These are phyloP conservation scores for Drosophila eugracilis DNA, from an alignment of 1,140 invertebrate genomes.

Conservation along the genomic window DNA sequence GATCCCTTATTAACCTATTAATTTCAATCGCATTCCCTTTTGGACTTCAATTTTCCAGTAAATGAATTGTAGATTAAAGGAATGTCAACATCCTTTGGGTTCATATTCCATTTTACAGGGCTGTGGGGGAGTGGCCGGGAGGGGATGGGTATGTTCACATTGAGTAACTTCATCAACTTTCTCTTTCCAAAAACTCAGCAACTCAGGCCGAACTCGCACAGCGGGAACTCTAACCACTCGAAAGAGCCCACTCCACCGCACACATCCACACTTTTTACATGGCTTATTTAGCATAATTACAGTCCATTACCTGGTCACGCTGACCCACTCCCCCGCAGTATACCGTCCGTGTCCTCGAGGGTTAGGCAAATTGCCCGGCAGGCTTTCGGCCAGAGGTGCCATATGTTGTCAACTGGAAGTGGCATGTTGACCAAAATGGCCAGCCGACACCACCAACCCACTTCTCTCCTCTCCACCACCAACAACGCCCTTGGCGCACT, in stretches of 20 bases:
- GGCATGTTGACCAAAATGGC: conserved; percentile 57
- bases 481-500: conserved; percentile 8
- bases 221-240: conserved; percentile 33
- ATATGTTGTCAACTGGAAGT: conserved; percentile 77
- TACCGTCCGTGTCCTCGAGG: background rate
- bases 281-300: conserved; percentile 82
- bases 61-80: conserved; percentile 36
- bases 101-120: conserved; percentile 12
- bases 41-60: conserved; percentile 19
- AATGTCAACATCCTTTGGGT: conserved; percentile 30
- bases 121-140: background rate
- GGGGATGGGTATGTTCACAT: conserved; percentile 21
- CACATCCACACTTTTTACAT: conserved; percentile 62
- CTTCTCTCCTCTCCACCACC: too few species aligned
- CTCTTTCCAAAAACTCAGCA: conserved; percentile 40
- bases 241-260: conserved; percentile 25
- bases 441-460: conserved; percentile 20
- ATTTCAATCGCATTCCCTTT: conserved; percentile 21
- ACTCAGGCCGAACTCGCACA: conserved; percentile 19
- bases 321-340: conserved; percentile 19
- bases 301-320: conserved; percentile 81
- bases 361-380: conserved; percentile 27
- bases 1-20: conserved; percentile 20
- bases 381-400: conserved; percentile 55
- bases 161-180: conserved; percentile 49